A percentile compares a stretch with the other conserved stretches of the same genome.
These are phyloP conservation scores for Piscicola geometra DNA, from an alignment of 2,888 invertebrate genomes.

Conservation along the genomic window DNA sequence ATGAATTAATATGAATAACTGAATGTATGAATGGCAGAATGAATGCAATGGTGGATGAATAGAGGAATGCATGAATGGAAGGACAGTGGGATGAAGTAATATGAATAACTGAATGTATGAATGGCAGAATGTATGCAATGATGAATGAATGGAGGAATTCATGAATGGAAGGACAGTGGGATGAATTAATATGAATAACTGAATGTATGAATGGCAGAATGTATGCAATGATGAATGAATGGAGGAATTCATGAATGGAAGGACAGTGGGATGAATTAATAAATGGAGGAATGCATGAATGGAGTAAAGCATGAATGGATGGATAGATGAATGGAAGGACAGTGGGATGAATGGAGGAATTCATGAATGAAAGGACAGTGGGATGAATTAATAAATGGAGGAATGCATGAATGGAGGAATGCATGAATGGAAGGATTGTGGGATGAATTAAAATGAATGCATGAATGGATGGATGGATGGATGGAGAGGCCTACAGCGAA, in stretches of 20 bases:
- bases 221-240: constrained; percentile 9
- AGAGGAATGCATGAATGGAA: background rate
- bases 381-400: background rate
- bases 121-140: too few relatives aligned
- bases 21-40: too few relatives aligned
- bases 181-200: too few relatives aligned
- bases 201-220: too few relatives aligned
- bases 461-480: background rate
- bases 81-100: background rate
- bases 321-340: constrained; percentile 30
- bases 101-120: constrained; percentile 5
- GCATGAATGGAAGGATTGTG: too few relatives aligned
- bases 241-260: too few relatives aligned
- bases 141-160: too few relatives aligned
- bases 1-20: too few relatives aligned
- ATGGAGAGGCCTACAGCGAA: constrained; percentile 63
- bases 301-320: background rate
- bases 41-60: too few relatives aligned
- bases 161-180: background rate
- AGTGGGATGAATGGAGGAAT: constrained; percentile 2
- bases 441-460: background rate
- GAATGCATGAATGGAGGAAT: constrained; percentile 11
- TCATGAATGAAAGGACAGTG: too few relatives aligned
- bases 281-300: too few relatives aligned
- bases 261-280: constrained; percentile 17